Evolutionary conservation across 1,140 invertebrate species (phyloP).

Genomic region (Heliconius melpomene): DNA sequence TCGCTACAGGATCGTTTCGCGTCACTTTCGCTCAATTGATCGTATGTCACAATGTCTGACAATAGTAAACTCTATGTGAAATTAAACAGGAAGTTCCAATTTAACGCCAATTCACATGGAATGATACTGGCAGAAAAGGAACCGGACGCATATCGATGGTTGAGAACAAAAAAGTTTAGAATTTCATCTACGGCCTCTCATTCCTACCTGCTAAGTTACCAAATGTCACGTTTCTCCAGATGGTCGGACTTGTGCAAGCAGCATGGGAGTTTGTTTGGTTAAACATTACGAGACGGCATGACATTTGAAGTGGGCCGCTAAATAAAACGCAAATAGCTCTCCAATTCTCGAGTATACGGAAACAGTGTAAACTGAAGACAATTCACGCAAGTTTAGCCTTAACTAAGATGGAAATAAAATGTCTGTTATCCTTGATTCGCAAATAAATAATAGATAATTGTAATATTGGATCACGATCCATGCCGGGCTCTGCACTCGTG

Average conservation of each 20-base stretch:
- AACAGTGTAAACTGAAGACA: slow-evolving; percentile 61
- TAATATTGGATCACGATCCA: slow-evolving; percentile 66
- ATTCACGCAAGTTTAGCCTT: slow-evolving; percentile 55
- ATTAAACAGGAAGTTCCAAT: slow-evolving; percentile 78
- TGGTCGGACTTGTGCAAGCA: slow-evolving; percentile 76
- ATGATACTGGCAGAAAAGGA: slow-evolving; percentile 58
- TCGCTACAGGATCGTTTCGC: slow-evolving; percentile 69
- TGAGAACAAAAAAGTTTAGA: slow-evolving; percentile 61
- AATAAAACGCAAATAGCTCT: slow-evolving; percentile 77
- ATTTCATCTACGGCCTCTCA: slow-evolving; percentile 58
- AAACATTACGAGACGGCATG: slow-evolving; percentile 78
- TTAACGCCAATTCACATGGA: slow-evolving; percentile 77
- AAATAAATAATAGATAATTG: slow-evolving; percentile 70
- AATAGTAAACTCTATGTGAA: slow-evolving; percentile 68
- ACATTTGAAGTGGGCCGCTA: slow-evolving; percentile 78
- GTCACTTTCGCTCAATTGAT: slow-evolving; percentile 77
- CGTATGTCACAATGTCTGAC: slow-evolving; percentile 69
- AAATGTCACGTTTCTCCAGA: slow-evolving; percentile 75
- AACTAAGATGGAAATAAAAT: slow-evolving; percentile 72
- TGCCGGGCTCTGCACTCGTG: slow-evolving; percentile 56
- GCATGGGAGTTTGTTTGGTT: slow-evolving; percentile 67
- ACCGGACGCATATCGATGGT: slow-evolving; percentile 63
- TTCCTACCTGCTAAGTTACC: slow-evolving; percentile 59
- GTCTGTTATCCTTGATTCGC: slow-evolving; percentile 73
- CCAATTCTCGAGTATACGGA: slow-evolving; percentile 63